Percentiles rank a stretch among this genome's conserved stretches.
phyloP scores from a whole-genome alignment of 2,888 invertebrate genomes.

The Campoletis raptor region DNA sequence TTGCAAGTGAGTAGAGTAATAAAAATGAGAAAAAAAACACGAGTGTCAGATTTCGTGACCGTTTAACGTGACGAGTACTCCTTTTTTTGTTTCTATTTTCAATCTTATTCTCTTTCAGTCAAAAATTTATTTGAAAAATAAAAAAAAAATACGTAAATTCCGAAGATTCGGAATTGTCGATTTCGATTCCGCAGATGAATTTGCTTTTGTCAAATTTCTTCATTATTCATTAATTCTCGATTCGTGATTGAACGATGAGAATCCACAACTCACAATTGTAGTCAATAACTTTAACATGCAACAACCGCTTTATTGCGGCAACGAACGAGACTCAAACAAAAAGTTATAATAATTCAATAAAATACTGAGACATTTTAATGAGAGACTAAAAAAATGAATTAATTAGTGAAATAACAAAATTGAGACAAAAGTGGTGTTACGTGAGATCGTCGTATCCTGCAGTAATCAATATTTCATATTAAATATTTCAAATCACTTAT shows the following conservation, averaged over 20 bases:
- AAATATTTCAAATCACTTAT: constrained; percentile 73
- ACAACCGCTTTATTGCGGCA: constrained; percentile 63
- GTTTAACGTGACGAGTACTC: constrained; percentile 21
- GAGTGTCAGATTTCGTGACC: constrained; percentile 51
- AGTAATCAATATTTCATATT: constrained; percentile 72
- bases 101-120: background rate
- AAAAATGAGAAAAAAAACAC: constrained; percentile 36
- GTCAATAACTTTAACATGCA: constrained; percentile 75
- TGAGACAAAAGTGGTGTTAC: constrained; percentile 62
- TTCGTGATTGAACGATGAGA: constrained; percentile 56
- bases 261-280: constrained; percentile 73
- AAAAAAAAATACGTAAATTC: background rate
- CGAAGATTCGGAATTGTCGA: background rate
- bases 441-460: constrained; percentile 71
- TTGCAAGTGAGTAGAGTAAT: constrained; percentile 65
- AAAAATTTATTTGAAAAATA: background rate
- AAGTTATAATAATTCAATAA: constrained; percentile 11
- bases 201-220: constrained; percentile 6
- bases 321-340: constrained; percentile 54
- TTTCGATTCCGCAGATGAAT: constrained; percentile 6
- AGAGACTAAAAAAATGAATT: constrained; percentile 22
- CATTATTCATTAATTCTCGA: constrained; percentile 51
- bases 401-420: constrained; percentile 31
- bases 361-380: constrained; percentile 33
- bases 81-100: background rate